Percentiles rank a stretch among this genome's conserved stretches.
Conservation (phyloP, 2,113 vertebrate genomes). For the Junco hyemalis region DNA sequence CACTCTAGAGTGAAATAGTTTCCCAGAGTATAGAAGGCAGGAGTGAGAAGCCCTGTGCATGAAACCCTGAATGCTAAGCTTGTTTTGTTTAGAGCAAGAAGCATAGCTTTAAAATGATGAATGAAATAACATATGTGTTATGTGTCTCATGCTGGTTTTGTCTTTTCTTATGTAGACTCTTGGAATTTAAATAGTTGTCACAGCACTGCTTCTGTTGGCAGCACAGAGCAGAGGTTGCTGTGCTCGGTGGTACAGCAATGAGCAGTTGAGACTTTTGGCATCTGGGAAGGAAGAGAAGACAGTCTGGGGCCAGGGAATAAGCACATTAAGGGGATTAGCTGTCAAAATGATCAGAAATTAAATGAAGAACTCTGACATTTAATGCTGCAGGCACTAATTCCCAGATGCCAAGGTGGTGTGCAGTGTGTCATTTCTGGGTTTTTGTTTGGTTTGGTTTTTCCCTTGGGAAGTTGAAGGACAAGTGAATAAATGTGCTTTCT, state of each 20-base stretch:
- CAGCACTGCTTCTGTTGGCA: background rate
- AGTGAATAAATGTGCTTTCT: background rate
- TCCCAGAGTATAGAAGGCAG: background rate
- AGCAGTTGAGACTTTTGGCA: background rate
- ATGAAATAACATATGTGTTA: background rate
- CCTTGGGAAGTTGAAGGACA: background rate
- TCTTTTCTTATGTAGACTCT: background rate
- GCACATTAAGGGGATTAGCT: conserved; percentile 14
- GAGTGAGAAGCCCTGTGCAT: background rate
- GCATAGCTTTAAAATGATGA: background rate
- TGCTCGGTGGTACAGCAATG: background rate
- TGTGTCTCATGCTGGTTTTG: background rate
- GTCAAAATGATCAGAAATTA: conserved; percentile 35
- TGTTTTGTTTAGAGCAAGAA: background rate
- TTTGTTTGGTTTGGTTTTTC: background rate
- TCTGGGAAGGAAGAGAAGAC: background rate
- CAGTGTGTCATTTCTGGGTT: background rate
- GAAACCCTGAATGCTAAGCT: background rate
- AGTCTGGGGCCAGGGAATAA: background rate
- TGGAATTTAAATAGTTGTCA: background rate
- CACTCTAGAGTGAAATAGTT: background rate
- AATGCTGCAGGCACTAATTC: conserved; percentile 27
- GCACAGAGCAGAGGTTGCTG: background rate
- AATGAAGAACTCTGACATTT: conserved; percentile 10
- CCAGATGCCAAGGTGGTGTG: background rate